phyloP scores from a whole-genome alignment of 2,113 vertebrate species.

The Ciconia maguari region DNA sequence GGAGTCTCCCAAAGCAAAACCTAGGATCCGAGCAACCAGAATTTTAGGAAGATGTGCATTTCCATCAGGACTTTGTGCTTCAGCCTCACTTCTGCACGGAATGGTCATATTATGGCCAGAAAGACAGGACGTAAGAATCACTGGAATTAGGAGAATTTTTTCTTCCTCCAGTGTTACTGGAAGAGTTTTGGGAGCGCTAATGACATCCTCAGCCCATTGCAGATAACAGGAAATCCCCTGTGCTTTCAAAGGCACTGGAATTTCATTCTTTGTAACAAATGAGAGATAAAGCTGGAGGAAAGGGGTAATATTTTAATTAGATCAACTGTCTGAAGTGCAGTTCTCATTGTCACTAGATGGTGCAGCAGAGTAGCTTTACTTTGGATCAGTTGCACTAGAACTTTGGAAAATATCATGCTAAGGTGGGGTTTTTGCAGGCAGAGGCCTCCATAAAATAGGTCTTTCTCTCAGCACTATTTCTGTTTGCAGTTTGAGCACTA shows the following conservation, averaged over 20 bases:
- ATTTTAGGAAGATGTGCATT: background rate
- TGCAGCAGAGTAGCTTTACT: constrained; percentile 58
- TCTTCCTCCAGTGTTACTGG: background rate
- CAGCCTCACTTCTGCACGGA: background rate
- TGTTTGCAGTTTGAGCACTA: background rate
- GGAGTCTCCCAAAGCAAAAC: background rate
- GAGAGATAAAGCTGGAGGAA: background rate
- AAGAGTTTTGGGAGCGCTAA: background rate
- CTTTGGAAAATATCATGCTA: background rate
- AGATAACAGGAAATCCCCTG: background rate
- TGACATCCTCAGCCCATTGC: background rate
- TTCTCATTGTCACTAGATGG: constrained; percentile 60
- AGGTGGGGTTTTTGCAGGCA: background rate
- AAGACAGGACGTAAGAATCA: background rate
- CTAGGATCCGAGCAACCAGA: background rate
- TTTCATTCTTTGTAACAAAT: background rate
- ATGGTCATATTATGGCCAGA: background rate
- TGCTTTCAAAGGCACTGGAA: background rate
- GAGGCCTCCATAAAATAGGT: background rate
- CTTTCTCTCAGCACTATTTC: background rate
- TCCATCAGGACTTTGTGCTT: background rate
- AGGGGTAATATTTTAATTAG: constrained; percentile 17
- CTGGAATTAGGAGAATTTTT: background rate
- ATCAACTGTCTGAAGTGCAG: background rate
- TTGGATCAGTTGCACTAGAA: constrained; percentile 30